Evolutionary conservation across 2,113 vertebrate species (phyloP).

Genomic region (Oryctolagus cuniculus): DNA sequence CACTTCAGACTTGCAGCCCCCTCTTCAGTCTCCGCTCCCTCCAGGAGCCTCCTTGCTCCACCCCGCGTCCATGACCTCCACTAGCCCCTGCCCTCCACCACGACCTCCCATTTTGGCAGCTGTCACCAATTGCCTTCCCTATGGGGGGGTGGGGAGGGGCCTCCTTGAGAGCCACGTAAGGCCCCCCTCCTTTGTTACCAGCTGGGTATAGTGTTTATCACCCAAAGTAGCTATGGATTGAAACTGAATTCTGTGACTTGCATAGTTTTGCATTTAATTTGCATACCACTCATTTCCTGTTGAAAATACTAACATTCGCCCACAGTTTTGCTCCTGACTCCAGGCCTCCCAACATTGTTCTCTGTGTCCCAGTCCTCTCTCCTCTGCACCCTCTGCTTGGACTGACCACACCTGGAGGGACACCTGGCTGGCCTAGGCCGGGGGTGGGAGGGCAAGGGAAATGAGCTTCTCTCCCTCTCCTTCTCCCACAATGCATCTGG

Average conservation of each 20-base stretch:
- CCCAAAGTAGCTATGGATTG: conserved; percentile 68
- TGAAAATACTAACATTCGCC: conserved; percentile 68
- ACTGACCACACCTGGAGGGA: neutral
- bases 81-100: neutral
- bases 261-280: conserved; percentile 81
- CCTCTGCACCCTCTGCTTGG: neutral
- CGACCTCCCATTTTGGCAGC: neutral
- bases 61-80: no score
- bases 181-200: neutral
- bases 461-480: no score
- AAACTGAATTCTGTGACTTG: conserved; percentile 71
- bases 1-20: neutral
- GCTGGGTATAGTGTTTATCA: conserved; percentile 57
- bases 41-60: neutral
- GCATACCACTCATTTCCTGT: conserved; percentile 65
- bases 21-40: neutral
- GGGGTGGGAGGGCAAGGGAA: no score
- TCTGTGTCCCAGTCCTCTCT: neutral
- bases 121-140: neutral
- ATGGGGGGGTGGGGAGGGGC: no score
- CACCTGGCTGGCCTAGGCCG: neutral
- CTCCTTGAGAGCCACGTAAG: neutral
- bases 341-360: neutral
- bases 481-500: neutral
- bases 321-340: neutral